phyloP scores from a whole-genome alignment of 2,888 invertebrate genomes.

The Labia minor region DNA sequence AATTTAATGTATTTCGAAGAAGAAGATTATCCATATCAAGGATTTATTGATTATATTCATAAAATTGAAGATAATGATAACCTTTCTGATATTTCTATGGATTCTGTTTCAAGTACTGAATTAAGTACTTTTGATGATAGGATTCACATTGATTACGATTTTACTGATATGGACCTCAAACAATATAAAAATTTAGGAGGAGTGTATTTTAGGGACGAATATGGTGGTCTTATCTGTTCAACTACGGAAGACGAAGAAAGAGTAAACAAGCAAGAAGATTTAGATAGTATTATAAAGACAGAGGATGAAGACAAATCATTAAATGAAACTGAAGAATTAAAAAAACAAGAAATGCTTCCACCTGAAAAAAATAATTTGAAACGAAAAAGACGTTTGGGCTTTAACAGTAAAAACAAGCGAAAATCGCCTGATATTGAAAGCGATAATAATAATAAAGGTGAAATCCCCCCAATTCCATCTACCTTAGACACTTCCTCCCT shows the following conservation, averaged over 20 bases:
- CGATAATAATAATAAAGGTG: not conserved
- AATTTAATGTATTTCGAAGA: not conserved
- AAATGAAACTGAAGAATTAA: not conserved
- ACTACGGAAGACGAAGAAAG: not conserved
- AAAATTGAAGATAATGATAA: not conserved
- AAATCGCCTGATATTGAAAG: not conserved
- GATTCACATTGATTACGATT: not conserved
- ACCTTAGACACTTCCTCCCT: not conserved
- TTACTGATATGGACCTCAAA: not conserved
- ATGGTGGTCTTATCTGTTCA: not conserved
- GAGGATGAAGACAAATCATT: conserved; percentile 14
- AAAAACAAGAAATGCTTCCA: conserved; percentile 14
- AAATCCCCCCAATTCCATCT: not conserved
- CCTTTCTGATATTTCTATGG: not conserved
- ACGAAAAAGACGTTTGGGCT: not conserved
- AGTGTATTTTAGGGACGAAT: not conserved
- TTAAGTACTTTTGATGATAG: not conserved
- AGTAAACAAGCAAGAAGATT: too few species aligned
- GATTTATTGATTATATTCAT: not conserved
- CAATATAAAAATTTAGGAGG: not conserved
- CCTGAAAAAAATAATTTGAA: not conserved
- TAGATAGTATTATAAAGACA: too few species aligned
- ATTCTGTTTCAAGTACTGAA: not conserved
- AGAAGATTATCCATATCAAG: not conserved
- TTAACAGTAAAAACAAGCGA: not conserved